A percentile compares a stretch with the other conserved stretches of the same genome.
These are phyloP conservation scores for Bruchidius siliquastri DNA, from an alignment of 2,888 invertebrate genomes.

Conservation along the genomic window DNA sequence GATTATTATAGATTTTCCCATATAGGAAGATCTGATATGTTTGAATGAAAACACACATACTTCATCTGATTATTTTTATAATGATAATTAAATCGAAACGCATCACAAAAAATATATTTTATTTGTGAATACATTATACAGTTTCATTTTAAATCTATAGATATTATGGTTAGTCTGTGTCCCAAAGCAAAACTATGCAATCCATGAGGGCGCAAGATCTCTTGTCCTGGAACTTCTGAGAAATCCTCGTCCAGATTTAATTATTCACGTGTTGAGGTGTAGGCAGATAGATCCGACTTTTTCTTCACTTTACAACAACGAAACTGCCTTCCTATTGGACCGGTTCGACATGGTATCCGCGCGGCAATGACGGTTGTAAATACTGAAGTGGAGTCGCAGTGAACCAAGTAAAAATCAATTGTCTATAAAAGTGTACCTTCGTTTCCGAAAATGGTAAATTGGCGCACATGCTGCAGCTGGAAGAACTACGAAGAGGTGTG, in stretches of 20 bases:
- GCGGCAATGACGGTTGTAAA: not conserved
- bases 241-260: not conserved
- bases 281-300: not conserved
- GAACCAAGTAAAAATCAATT: not conserved
- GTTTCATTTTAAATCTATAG: no score
- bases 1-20: no score
- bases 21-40: no score
- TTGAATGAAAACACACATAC: no score
- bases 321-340: not conserved
- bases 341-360: not conserved
- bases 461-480: slow-evolving; percentile 7
- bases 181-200: no score
- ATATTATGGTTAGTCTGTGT: no score
- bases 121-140: no score
- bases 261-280: not conserved
- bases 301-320: not conserved
- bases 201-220: no score
- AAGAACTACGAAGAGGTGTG: slow-evolving; percentile 9
- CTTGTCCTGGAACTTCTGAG: no score
- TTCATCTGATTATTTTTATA: no score
- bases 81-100: no score
- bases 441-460: slow-evolving; percentile 22
- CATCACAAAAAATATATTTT: no score
- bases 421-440: not conserved
- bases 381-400: not conserved